Base-by-base conservation (phyloP, 2,888 invertebrate genomes). In the Calameuta pallipes region DNA sequence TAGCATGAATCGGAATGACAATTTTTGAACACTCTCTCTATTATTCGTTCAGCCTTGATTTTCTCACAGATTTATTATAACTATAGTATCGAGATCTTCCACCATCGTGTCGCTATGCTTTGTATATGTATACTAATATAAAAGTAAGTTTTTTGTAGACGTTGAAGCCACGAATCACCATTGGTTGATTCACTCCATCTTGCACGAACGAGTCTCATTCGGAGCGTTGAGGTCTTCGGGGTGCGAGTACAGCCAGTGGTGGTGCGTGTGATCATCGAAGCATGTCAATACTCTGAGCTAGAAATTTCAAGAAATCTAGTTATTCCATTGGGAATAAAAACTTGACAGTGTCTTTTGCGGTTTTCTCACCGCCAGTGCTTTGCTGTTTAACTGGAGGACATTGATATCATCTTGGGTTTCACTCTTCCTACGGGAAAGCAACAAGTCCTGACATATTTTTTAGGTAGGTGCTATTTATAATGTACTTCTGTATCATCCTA, bases 321-420 rank as follows among this genome's bases (percentile, higher is more conserved):
- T 56, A 56, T 23, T 56, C 9, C 9, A 56, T 56, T 9, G 9
- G 2, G 23, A 56, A 23, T 56, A 56, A 56, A 56, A 23, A 56
- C 23, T 23, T 56, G 1, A 56, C 56, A 56, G 56, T 56, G 56
- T 56, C 56, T 56, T 56, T 56, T 56, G 56, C 23, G 56, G 56
- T 56, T 56, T 23, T 23, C 23, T 56, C 9, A 56, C 56, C 56
- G 15, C 56, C 23, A 56, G 56, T 23, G 23, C 56, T 56, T 56
- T 56, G 23, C 56, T 56, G 56, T 56, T 56, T 56, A 74, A 75
- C 71, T 33, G 31, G 35, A 31, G 73, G 33, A 75, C 33, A 75
- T 11, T 69, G 76, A 36, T 70, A 36, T 56, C 56, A 56, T 56
- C 56, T 56, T 23, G 23, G n/a, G 73, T 75, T 79, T 75, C 31